Evolutionary conservation across 2,888 invertebrate species (phyloP), one percentile per base, ranked within the genome.

Genomic region (Anarsia innoxiella): DNA sequence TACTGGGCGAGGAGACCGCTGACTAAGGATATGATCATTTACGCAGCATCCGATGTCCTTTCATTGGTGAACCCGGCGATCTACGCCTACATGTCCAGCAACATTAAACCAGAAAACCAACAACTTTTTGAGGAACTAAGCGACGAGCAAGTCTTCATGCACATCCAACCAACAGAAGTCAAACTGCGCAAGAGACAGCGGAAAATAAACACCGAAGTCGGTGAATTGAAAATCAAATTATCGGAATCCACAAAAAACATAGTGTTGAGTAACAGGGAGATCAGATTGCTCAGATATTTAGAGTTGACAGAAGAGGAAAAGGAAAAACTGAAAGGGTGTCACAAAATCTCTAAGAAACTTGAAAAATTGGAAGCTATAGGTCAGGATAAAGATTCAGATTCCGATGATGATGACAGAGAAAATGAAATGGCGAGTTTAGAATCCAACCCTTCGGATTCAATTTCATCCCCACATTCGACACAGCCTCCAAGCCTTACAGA

Each of bases 271-370:
- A 96, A 96, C 70, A 88, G 96, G 51, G 96, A 96, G 82, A 96
- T 96, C 55, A 88, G 96, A 56, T 85, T 96, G 41, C 82, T 96
- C 45, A 91, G 94, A 60, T 95, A 96, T 76, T 89, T 96, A 71
- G 95, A 95, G 59, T 87, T 96, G 35, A 95, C 95, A 11, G 95
- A 96, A 54, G 95, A 95, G 48, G 96, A 96, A 63, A 95, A 95
- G 59, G 95, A 95, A 53, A 95, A 95, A 66, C 79, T 96, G 11
- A 95, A 95, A 70, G 93, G 94, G 23, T 93, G 93, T 35, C 92
- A 95, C 59, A 96, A 96, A 82, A 96, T 96, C 43, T 96, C 96
- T 0, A 93, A 93, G 60, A 96, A 96, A 67, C 77, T 96, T 42
- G 96, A 96, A 63, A 95, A 96, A 75, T 86, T 96, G 45, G 95